These are phyloP conservation scores for Nanorana parkeri DNA, from an alignment of 2,113 vertebrate species.

Conservation along the genomic window DNA sequence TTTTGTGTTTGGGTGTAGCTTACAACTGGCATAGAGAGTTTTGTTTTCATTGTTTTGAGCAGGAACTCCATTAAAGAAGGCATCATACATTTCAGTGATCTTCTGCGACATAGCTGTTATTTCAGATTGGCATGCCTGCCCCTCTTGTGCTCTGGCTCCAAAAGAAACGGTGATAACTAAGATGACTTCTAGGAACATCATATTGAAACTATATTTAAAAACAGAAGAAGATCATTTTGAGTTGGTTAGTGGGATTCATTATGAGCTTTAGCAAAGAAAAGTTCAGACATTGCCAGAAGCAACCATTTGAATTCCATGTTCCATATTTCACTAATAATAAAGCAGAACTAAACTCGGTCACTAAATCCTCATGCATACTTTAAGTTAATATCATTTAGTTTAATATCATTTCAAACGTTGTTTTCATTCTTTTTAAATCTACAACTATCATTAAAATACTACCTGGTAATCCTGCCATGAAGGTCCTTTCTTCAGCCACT, in stretches of 20 bases:
- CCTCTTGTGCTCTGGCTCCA: neutral
- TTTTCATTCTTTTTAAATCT: no score
- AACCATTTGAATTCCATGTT: no score
- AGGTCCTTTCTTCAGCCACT: no score
- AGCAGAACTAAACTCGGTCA: no score
- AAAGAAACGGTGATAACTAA: neutral
- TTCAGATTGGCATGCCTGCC: neutral
- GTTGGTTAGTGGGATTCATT: neutral
- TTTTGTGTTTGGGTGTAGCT: constrained; percentile 77
- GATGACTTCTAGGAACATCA: neutral
- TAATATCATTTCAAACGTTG: no score
- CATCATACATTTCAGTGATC: constrained; percentile 69
- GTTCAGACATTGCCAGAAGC: no score
- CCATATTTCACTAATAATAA: no score
- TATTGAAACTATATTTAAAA: neutral
- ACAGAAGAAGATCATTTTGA: neutral
- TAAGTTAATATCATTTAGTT: no score
- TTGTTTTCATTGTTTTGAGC: constrained; percentile 44
- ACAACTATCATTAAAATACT: no score
- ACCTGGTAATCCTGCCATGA: no score
- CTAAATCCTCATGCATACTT: no score
- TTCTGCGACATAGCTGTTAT: constrained; percentile 64
- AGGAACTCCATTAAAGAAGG: constrained; percentile 35
- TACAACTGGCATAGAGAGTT: constrained; percentile 75
- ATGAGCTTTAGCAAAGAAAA: no score